phyloP scores from a whole-genome alignment of 2,888 invertebrate genomes.

The Tenthredo scrophulariae region DNA sequence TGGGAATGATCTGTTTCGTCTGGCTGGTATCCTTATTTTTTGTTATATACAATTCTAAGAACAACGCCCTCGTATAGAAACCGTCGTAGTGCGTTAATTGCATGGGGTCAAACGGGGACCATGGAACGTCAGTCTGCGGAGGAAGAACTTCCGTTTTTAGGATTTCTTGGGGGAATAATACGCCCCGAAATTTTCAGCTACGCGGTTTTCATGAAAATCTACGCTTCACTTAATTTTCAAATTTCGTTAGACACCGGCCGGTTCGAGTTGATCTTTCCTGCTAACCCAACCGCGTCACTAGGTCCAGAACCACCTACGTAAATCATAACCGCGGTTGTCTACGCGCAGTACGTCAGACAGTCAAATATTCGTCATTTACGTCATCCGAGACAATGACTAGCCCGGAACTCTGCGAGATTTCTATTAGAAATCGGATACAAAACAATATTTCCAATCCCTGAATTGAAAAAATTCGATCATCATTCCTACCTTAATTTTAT shows the following conservation, averaged over 20 bases:
- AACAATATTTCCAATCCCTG: neutral
- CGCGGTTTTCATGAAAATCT: neutral
- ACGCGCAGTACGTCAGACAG: neutral
- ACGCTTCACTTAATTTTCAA: neutral
- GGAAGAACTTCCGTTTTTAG: slow-evolving; percentile 16
- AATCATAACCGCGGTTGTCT: neutral
- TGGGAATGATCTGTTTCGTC: slow-evolving; percentile 57
- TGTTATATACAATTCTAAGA: slow-evolving; percentile 43
- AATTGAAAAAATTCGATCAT: neutral
- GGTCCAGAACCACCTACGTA: neutral
- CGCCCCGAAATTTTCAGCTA: neutral
- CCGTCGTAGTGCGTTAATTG: slow-evolving; percentile 28
- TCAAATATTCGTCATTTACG: neutral
- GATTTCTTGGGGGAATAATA: neutral
- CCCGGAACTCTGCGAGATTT: neutral
- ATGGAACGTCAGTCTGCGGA: neutral
- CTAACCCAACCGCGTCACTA: neutral
- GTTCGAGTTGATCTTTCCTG: neutral
- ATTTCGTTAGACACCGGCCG: neutral
- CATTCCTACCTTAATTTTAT: neutral
- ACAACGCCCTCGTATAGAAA: slow-evolving; percentile 31
- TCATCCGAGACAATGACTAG: slow-evolving; percentile 12
- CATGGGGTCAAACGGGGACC: slow-evolving; percentile 43
- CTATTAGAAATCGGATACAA: neutral
- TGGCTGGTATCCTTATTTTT: slow-evolving; percentile 60